phyloP scores from a whole-genome alignment of 1,140 invertebrate genomes.

The Bombus cullumanus region DNA sequence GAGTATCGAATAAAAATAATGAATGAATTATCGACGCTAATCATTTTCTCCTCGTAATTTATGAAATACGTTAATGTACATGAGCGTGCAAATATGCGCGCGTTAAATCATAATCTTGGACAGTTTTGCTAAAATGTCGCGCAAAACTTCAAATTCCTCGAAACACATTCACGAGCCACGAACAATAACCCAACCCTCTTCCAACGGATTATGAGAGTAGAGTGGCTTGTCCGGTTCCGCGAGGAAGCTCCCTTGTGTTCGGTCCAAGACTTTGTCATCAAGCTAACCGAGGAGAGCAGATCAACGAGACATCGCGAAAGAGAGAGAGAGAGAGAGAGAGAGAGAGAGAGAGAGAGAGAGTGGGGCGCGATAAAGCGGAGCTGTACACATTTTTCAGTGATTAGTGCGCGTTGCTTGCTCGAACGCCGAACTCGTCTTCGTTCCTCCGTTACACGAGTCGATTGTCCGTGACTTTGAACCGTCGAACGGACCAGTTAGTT shows the following conservation, averaged over 20 bases:
- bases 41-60: too few species aligned
- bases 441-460: neutral
- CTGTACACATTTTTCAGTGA: slow-evolving; percentile 55
- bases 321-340: too few species aligned
- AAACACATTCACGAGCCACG: too few species aligned
- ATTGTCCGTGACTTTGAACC: slow-evolving; percentile 35
- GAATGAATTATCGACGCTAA: too few species aligned
- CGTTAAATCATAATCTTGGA: neutral
- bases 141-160: too few species aligned
- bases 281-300: slow-evolving; percentile 6
- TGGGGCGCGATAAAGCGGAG: slow-evolving; percentile 47
- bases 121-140: neutral
- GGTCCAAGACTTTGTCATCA: slow-evolving; percentile 1
- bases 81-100: too few species aligned
- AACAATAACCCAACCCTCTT: neutral
- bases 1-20: too few species aligned
- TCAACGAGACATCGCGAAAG: neutral
- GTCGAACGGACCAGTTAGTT: neutral
- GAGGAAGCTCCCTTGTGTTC: neutral
- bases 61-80: too few species aligned
- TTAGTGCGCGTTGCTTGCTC: slow-evolving; percentile 51
- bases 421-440: slow-evolving; percentile 39
- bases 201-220: neutral
- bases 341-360: slow-evolving; percentile 27
- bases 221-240: slow-evolving; percentile 13